Evolutionary conservation across 2,888 invertebrate species (phyloP).

Genomic region (Eustalomyia histrio): DNA sequence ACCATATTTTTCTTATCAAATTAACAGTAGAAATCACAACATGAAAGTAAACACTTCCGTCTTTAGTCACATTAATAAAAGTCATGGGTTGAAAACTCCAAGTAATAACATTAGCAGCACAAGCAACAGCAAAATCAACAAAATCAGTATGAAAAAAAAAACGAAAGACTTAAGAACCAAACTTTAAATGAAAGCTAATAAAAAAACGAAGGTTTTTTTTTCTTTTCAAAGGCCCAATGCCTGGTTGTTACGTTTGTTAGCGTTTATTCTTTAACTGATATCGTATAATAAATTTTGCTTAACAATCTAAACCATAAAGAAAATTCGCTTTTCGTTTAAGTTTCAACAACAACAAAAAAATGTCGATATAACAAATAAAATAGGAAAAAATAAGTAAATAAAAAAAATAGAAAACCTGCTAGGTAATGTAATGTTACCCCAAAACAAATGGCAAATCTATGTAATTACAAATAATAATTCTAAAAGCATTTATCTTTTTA

Average conservation of each 20-base stretch:
- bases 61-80: slow-evolving; percentile 66
- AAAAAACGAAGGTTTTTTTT: slow-evolving; percentile 40
- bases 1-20: slow-evolving; percentile 65
- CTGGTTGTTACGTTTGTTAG: slow-evolving; percentile 32
- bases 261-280: slow-evolving; percentile 41
- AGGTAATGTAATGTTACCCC: slow-evolving; percentile 54
- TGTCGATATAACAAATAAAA: neutral
- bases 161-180: slow-evolving; percentile 63
- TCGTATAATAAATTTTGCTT: slow-evolving; percentile 63
- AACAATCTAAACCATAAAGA: slow-evolving; percentile 61
- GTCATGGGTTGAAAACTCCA: slow-evolving; percentile 35
- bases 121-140: slow-evolving; percentile 8
- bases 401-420: slow-evolving; percentile 40
- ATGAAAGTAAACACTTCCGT: slow-evolving; percentile 66
- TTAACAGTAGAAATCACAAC: slow-evolving; percentile 65
- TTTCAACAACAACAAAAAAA: neutral
- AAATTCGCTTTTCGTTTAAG: slow-evolving; percentile 60
- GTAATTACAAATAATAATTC: slow-evolving; percentile 78
- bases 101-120: slow-evolving; percentile 6
- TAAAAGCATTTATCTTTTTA: slow-evolving; percentile 77
- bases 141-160: neutral
- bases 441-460: slow-evolving; percentile 69
- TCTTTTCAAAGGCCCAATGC: slow-evolving; percentile 4
- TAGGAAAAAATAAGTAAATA: neutral
- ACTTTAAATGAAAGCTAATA: slow-evolving; percentile 64